phyloP scores from a whole-genome alignment of 2,888 invertebrate species.

The Anagyrus pseudococci region DNA sequence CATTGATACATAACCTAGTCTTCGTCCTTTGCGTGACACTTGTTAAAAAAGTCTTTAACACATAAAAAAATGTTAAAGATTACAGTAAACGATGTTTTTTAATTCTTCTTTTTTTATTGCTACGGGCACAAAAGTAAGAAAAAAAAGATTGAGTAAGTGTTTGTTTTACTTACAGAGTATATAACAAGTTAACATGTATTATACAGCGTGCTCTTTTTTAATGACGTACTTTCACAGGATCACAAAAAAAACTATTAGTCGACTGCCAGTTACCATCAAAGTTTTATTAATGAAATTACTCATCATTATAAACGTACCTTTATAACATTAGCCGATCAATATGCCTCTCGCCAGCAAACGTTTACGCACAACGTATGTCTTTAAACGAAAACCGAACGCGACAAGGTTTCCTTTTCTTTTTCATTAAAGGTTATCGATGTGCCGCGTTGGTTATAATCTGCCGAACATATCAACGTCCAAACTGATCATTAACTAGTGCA shows the following conservation, averaged over 20 bases:
- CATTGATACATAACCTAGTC: constrained; percentile 6
- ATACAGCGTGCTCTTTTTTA: constrained; percentile 29
- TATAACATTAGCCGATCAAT: too few relatives aligned
- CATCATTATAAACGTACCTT: background rate
- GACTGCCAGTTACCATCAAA: background rate
- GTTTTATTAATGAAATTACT: too few relatives aligned
- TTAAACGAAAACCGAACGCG: too few relatives aligned
- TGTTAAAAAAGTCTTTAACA: constrained; percentile 11
- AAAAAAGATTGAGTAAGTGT: background rate
- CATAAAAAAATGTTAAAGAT: constrained; percentile 13
- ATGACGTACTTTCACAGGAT: background rate
- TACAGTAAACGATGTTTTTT: constrained; percentile 2
- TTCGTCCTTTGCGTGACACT: background rate
- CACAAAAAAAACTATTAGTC: background rate
- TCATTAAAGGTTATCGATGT: too few relatives aligned
- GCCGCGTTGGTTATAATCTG: too few relatives aligned
- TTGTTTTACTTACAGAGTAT: too few relatives aligned
- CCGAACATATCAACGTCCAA: background rate
- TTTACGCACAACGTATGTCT: too few relatives aligned
- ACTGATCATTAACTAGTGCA: constrained; percentile 38
- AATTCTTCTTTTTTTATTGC: too few relatives aligned
- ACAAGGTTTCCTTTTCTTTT: background rate
- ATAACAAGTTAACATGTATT: background rate
- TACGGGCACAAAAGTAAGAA: too few relatives aligned
- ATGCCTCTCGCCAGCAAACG: too few relatives aligned